Percentiles rank a stretch among this genome's conserved stretches.
Conservation (phyloP, 2,113 vertebrate genomes). For the Tyto alba region DNA sequence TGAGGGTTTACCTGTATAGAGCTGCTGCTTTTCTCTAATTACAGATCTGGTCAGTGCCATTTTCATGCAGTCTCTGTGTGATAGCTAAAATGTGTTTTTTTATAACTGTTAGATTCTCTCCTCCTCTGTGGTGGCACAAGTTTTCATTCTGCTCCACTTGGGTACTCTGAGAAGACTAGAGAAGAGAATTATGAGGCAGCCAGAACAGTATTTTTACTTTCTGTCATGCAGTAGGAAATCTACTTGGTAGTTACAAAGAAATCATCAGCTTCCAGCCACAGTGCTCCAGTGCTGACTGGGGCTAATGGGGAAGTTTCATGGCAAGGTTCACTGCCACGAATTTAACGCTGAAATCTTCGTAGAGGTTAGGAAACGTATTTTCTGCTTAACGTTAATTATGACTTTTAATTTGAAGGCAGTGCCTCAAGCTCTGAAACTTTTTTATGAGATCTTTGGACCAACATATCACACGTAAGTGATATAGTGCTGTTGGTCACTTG, state of each 20-base stretch:
- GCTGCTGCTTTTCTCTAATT: not conserved
- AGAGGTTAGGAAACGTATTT: not conserved
- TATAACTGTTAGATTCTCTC: not conserved
- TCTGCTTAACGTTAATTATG: not conserved
- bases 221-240: not conserved
- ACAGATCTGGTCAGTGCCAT: not conserved
- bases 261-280: not conserved
- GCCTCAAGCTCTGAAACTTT: not conserved
- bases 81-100: not conserved
- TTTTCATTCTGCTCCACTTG: not conserved
- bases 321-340: not conserved
- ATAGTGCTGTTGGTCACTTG: not conserved
- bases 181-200: not conserved
- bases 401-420: not conserved
- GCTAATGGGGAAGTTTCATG: no score
- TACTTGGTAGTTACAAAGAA: not conserved
- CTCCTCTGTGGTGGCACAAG: not conserved
- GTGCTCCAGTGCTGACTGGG: not conserved
- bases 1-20: not conserved
- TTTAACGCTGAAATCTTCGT: not conserved
- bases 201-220: not conserved
- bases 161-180: not conserved
- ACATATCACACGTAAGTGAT: not conserved
- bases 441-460: not conserved
- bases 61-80: not conserved